A percentile compares a stretch with the other conserved stretches of the same genome.
Evolutionary conservation across 2,888 invertebrate genomes (phyloP).

Genomic region (Coenonympha glycerion): DNA sequence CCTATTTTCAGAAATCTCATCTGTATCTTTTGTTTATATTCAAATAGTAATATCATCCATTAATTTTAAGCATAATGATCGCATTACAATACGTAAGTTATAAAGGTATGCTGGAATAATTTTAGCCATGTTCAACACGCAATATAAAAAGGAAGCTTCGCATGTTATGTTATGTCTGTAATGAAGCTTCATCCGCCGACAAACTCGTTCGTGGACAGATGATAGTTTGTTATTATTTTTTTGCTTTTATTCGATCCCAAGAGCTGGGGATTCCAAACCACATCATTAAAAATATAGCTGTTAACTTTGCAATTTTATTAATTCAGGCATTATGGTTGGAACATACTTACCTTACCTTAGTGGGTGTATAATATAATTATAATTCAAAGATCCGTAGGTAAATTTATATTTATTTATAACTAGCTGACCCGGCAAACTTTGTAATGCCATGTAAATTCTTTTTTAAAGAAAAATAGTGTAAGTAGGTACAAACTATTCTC

Average conservation of each 20-base stretch:
- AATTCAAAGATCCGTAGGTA: neutral
- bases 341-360: neutral
- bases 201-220: conserved; percentile 65
- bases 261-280: conserved; percentile 31
- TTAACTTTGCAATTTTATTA: neutral
- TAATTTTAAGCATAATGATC: neutral
- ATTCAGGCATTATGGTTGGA: too few relatives aligned
- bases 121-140: conserved; percentile 38
- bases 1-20: neutral
- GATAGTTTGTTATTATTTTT: conserved; percentile 69
- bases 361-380: too few relatives aligned
- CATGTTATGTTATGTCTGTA: conserved; percentile 51
- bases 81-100: neutral
- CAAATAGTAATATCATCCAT: too few relatives aligned
- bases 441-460: too few relatives aligned
- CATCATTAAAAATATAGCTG: conserved; percentile 28
- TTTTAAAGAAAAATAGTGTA: too few relatives aligned
- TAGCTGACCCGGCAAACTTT: too few relatives aligned
- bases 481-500: too few relatives aligned
- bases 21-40: neutral
- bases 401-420: too few relatives aligned
- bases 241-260: conserved; percentile 32
- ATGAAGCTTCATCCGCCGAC: conserved; percentile 46
- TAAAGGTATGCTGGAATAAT: conserved; percentile 19
- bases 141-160: conserved; percentile 52